These are phyloP conservation scores for Bujurquina vittata DNA, from an alignment of 2,113 vertebrate genomes.

Conservation along the genomic window DNA sequence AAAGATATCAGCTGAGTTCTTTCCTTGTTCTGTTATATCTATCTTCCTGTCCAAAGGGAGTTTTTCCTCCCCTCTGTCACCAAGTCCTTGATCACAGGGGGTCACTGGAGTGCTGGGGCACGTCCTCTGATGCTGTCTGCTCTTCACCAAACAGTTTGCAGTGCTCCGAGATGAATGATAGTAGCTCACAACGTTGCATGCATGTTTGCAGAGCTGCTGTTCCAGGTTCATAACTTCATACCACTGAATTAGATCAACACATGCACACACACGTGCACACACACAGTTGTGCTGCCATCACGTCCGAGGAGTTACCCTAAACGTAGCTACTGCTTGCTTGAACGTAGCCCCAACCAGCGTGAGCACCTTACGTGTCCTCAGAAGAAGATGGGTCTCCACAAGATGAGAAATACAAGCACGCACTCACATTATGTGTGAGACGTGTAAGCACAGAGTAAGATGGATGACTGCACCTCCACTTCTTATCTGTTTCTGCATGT, in stretches of 20 bases:
- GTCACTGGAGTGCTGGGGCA: too few species aligned
- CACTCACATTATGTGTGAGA: background rate
- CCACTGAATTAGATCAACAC: background rate
- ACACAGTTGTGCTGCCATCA: background rate
- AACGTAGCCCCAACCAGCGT: too few species aligned
- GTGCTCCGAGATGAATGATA: background rate
- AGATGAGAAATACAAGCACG: background rate
- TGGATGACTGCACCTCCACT: background rate
- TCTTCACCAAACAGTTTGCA: too few species aligned
- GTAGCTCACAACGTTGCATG: background rate
- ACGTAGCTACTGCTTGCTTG: background rate
- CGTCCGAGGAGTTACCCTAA: background rate
- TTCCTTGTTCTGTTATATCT: too few species aligned
- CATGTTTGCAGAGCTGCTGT: background rate
- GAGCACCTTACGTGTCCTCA: too few species aligned
- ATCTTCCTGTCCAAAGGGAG: too few species aligned
- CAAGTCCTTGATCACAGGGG: background rate
- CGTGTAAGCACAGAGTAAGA: constrained; percentile 4
- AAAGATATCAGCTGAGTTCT: too few species aligned
- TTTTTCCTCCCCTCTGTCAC: background rate
- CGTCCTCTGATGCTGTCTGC: background rate
- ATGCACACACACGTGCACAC: background rate
- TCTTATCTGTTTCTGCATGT: constrained; percentile 22
- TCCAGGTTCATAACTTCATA: background rate
- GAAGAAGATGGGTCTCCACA: background rate